Conservation (phyloP, 1,140 invertebrate genomes). For the Cydia fagiglandana region DNA sequence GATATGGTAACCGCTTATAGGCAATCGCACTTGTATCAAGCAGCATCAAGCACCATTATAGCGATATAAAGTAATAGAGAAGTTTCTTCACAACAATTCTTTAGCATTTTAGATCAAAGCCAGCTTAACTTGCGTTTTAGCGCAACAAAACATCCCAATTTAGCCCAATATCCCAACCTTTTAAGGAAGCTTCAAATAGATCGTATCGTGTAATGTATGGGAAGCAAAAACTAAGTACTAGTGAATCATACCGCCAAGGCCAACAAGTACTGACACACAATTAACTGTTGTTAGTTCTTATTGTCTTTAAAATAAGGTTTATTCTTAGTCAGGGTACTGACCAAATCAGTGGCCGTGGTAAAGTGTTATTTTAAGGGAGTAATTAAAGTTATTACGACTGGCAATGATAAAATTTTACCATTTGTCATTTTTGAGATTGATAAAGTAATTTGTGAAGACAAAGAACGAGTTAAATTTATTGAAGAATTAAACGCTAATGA, state of each 20-base stretch:
- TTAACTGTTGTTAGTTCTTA: neutral
- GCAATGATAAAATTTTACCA: slow-evolving; percentile 20
- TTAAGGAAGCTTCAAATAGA: slow-evolving; percentile 19
- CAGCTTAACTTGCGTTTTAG: neutral
- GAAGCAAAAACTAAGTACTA: slow-evolving; percentile 25
- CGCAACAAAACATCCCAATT: neutral
- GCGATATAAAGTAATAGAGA: neutral
- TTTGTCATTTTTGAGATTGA: slow-evolving; percentile 24
- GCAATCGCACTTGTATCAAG: too few relatives aligned
- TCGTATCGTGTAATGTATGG: slow-evolving; percentile 29
- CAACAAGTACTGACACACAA: neutral
- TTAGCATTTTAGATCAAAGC: neutral
- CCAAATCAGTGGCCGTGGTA: slow-evolving; percentile 9
- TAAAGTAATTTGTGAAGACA: slow-evolving; percentile 11
- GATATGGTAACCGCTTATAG: too few relatives aligned
- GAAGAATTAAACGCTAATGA: neutral
- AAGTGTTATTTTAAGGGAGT: slow-evolving; percentile 27
- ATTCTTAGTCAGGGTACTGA: neutral
- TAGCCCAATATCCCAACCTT: neutral
- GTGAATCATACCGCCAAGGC: slow-evolving; percentile 27
- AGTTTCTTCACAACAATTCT: neutral
- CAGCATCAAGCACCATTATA: neutral
- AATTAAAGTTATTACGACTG: slow-evolving; percentile 26
- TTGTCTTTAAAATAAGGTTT: neutral
- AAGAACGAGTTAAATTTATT: neutral